Evolutionary conservation across 2,888 invertebrate species (phyloP), one percentile per base, ranked within the genome.

Genomic region (Polyommatus icarus): DNA sequence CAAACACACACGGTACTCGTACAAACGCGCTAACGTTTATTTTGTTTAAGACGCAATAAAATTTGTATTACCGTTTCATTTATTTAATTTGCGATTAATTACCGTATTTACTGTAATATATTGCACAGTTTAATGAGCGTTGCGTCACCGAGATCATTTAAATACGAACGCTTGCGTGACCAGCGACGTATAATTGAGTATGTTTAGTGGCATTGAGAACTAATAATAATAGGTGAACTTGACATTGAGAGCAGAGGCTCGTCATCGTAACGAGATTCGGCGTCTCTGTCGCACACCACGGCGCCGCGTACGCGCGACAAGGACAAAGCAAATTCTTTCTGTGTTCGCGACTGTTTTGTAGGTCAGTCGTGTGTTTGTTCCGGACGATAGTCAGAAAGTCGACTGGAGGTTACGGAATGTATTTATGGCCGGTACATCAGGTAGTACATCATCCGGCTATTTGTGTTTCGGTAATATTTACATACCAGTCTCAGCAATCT

Each of bases 181-280:
- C 86, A 85, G 84, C 85, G 84, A 82, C 84, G 85, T 85, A 89
- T 87, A 89, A 86, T 91, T 88, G 88, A 91, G 91, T 92, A 89
- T 91, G 89, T 91, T 91, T 88, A 85, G 90, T 92, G 93, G 93
- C 93, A 94, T 93, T 94, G 93, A 92, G 86, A 87, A 91, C 93
- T 93, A 93, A 93, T 93, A 93, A 92, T 93, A 92, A 93, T 92
- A 93, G 91, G 90, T 93, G 94, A 94, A 94, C 94, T 94, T 94
- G 94, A 94, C 94, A 93, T 94, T 93, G 94, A 93, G 91, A 89
- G 84, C 88, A 90, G 91, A 92, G 93, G 91, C 92, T 94, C 93
- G 93, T 94, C 93, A 93, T 90, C 90, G 88, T 86, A 89, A 88
- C 89, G 86, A 88, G 88, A 87, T 86, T 85, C 83, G 86, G 88